A percentile compares a stretch with the other conserved stretches of the same genome.
phyloP scores from a whole-genome alignment of 2,888 invertebrate species.

The Endotricha flammealis region DNA sequence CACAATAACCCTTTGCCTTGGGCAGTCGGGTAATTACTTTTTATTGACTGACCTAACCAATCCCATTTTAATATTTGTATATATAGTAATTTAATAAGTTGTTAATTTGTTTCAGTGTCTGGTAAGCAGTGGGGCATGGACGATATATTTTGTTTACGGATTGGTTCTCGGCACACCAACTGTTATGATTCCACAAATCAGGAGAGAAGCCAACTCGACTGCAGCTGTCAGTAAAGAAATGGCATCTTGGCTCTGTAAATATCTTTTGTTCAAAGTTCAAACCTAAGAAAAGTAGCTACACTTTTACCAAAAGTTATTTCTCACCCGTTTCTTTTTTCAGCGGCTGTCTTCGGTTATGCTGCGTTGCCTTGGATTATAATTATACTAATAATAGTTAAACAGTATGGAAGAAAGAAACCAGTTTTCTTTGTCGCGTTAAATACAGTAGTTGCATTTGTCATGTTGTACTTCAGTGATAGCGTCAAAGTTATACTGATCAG shows the following conservation, averaged over 20 bases:
- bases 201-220: constrained; percentile 22
- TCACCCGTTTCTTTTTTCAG: constrained; percentile 16
- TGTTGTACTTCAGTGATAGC: constrained; percentile 1
- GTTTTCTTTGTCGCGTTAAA: constrained; percentile 12
- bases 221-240: constrained; percentile 20
- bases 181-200: constrained; percentile 26
- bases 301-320: no score
- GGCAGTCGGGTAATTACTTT: no score
- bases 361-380: constrained; percentile 19
- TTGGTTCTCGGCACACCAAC: constrained; percentile 24
- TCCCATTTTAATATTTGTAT: no score
- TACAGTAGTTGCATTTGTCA: constrained; percentile 10
- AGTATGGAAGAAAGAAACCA: constrained; percentile 19
- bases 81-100: no score
- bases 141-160: constrained; percentile 11
- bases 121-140: background rate
- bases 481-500: background rate
- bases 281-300: no score
- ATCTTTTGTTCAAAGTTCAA: no score
- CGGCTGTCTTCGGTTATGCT: constrained; percentile 18
- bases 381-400: constrained; percentile 15
- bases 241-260: constrained; percentile 25
- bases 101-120: background rate
- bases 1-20: no score
- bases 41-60: no score